A percentile compares a stretch with the other conserved stretches of the same genome.
These are phyloP conservation scores for Vespertilio murinus DNA, from an alignment of 2,797 vertebrate species.

Conservation along the genomic window DNA sequence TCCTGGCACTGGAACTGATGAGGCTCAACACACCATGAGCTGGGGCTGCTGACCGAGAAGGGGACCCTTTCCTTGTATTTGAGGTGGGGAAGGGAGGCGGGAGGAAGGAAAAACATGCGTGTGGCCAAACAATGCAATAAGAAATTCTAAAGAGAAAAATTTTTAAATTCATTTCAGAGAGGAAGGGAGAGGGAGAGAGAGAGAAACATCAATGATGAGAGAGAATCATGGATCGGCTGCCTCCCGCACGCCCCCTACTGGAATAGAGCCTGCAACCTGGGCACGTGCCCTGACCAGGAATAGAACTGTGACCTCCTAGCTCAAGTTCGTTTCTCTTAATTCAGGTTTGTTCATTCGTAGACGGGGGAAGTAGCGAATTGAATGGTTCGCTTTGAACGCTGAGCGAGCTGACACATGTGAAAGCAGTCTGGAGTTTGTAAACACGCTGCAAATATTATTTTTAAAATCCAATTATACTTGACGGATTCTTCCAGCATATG, in stretches of 20 bases:
- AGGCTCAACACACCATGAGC: too few relatives aligned
- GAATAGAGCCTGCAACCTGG: too few relatives aligned
- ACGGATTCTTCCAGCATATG: neutral
- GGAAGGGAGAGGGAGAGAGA: too few relatives aligned
- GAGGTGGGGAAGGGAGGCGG: neutral
- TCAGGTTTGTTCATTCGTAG: neutral
- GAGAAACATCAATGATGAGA: too few relatives aligned
- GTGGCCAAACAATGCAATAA: neutral
- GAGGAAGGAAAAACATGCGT: neutral
- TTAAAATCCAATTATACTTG: neutral
- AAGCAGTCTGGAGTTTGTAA: neutral
- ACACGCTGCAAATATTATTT: neutral
- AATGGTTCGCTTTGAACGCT: neutral
- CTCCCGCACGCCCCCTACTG: too few relatives aligned
- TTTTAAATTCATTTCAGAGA: too few relatives aligned
- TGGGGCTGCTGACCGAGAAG: neutral
- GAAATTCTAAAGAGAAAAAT: neutral
- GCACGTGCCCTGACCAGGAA: too few relatives aligned
- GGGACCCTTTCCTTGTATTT: neutral
- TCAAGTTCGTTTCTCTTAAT: neutral
- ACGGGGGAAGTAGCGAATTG: neutral
- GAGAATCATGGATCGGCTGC: too few relatives aligned
- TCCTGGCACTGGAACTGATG: neutral
- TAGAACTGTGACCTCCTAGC: too few relatives aligned
- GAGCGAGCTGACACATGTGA: neutral